phyloP scores from a whole-genome alignment of 2,797 vertebrate species.

The Periparus ater region DNA sequence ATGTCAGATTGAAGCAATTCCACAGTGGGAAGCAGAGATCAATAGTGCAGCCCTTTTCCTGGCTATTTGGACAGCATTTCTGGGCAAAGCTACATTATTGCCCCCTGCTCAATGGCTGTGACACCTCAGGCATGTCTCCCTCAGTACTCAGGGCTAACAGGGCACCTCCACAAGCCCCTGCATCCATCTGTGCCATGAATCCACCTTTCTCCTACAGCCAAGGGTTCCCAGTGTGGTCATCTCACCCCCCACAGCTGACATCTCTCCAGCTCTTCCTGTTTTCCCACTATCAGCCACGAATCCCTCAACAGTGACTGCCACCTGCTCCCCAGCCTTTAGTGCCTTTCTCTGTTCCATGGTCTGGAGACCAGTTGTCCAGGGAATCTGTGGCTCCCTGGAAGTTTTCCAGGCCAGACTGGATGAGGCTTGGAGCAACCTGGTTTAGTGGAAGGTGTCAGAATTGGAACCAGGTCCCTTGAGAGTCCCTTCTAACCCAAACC shows the following conservation, averaged over 20 bases:
- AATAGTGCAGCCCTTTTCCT: not conserved
- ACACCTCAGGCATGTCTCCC: not conserved
- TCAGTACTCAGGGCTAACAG: not conserved
- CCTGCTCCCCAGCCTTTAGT: fast-evolving
- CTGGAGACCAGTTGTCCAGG: not conserved
- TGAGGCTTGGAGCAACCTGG: not conserved
- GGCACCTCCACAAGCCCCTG: not conserved
- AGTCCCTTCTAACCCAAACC: not conserved
- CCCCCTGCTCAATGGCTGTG: fast-evolving
- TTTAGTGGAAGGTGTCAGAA: not conserved
- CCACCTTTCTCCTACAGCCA: not conserved
- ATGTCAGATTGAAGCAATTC: not conserved
- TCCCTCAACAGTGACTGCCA: not conserved
- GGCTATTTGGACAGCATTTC: not conserved
- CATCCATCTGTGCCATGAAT: not conserved
- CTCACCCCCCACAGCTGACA: not conserved
- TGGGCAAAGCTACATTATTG: not conserved
- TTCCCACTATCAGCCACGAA: not conserved
- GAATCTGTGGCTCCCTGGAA: not conserved
- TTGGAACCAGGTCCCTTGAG: not conserved
- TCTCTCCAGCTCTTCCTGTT: not conserved
- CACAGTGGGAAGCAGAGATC: not conserved
- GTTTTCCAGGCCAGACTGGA: not conserved
- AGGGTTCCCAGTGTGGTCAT: not conserved
- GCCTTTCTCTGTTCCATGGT: not conserved